Evolutionary conservation across 1,140 invertebrate species (phyloP).

Genomic region (Megalopta genalis): DNA sequence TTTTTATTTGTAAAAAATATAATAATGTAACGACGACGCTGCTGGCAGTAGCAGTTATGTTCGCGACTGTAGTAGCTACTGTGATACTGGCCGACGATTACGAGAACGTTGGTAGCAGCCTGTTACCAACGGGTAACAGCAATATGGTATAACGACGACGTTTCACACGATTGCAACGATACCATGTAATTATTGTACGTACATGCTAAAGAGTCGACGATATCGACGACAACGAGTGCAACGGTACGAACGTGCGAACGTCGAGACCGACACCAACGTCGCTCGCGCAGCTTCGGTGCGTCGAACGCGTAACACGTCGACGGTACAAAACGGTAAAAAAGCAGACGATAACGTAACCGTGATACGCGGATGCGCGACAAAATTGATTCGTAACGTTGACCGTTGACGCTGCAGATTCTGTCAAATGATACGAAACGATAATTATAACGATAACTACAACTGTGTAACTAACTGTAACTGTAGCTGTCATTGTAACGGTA

Average conservation of each 20-base stretch:
- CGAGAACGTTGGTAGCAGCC: conserved; percentile 14
- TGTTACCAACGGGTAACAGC: too few relatives aligned
- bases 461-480: too few relatives aligned
- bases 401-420: neutral
- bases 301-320: neutral
- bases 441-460: too few relatives aligned
- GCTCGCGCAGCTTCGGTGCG: neutral
- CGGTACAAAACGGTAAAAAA: neutral
- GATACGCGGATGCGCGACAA: too few relatives aligned
- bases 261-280: neutral
- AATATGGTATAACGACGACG: conserved; percentile 11
- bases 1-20: conserved; percentile 80
- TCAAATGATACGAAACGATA: neutral
- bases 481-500: too few relatives aligned
- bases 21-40: conserved; percentile 68
- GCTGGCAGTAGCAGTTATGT: conserved; percentile 42
- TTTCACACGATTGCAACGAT: conserved; percentile 27
- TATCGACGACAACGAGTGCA: neutral
- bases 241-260: neutral
- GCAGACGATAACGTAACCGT: neutral
- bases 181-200: conserved; percentile 2
- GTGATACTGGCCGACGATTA: conserved; percentile 19
- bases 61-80: conserved; percentile 22
- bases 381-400: neutral
- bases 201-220: conserved; percentile 6